A percentile compares a stretch with the other conserved stretches of the same genome.
Conservation (phyloP, 2,797 vertebrate species). For the Alcedo quadribrachys region DNA sequence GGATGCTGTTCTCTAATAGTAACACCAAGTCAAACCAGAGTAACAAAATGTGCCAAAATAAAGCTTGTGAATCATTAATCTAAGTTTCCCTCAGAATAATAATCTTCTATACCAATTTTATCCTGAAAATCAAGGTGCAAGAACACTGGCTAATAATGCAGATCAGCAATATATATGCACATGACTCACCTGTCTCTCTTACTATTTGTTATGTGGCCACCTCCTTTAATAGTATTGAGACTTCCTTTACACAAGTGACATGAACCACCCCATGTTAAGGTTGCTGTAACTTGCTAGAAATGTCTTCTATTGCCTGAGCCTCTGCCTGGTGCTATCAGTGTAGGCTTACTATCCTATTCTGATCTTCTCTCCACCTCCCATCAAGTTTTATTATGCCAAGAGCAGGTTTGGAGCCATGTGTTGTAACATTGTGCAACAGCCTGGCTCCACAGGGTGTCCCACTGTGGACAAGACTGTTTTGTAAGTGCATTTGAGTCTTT, state of each 20-base stretch:
- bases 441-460: not conserved
- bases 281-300: not conserved
- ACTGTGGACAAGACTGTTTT: not conserved
- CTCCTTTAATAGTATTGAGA: not conserved
- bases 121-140: not conserved
- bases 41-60: not conserved
- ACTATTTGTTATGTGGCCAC: not conserved
- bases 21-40: not conserved
- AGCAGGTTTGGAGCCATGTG: not conserved
- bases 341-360: not conserved
- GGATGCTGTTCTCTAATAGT: not conserved
- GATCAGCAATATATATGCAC: not conserved
- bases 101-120: not conserved
- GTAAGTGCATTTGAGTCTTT: not conserved
- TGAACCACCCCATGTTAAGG: not conserved
- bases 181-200: not conserved
- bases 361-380: not conserved
- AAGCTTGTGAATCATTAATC: not conserved
- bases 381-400: not conserved
- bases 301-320: not conserved
- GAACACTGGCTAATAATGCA: not conserved
- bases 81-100: not conserved
- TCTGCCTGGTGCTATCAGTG: not conserved
- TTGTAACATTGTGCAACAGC: rapidly evolving
- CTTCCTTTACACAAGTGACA: not conserved